A percentile compares a stretch with the other conserved stretches of the same genome.
Conservation (phyloP, 2,888 invertebrate species). For the Augiades crinisus region DNA sequence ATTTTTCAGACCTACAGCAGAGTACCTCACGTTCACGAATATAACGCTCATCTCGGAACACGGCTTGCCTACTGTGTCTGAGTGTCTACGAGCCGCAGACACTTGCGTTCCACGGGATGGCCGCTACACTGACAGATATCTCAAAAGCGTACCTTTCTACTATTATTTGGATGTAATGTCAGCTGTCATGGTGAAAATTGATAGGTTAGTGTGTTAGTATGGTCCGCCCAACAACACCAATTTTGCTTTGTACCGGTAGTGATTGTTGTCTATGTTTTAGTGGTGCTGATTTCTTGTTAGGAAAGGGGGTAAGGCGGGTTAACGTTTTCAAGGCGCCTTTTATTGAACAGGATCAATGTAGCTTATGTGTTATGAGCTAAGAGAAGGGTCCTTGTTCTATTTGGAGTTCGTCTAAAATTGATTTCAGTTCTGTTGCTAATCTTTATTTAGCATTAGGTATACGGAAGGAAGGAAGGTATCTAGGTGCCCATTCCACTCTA, state of each 20-base stretch:
- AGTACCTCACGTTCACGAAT: slow-evolving; percentile 84
- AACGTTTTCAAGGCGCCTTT: too few relatives aligned
- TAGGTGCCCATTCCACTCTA: too few relatives aligned
- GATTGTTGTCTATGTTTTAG: not conserved
- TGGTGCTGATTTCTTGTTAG: too few relatives aligned
- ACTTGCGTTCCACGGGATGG: slow-evolving; percentile 78
- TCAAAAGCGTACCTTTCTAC: slow-evolving; percentile 81
- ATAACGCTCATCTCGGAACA: slow-evolving; percentile 85
- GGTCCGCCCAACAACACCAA: too few relatives aligned
- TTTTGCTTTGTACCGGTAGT: not conserved
- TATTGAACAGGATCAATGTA: too few relatives aligned
- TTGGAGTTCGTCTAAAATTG: too few relatives aligned
- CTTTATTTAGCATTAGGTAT: too few relatives aligned
- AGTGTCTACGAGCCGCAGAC: slow-evolving; percentile 62
- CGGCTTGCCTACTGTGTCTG: slow-evolving; percentile 77
- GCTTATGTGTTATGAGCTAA: too few relatives aligned
- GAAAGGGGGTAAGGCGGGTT: too few relatives aligned
- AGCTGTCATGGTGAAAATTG: slow-evolving; percentile 79
- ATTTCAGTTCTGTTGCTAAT: too few relatives aligned
- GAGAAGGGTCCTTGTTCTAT: too few relatives aligned
- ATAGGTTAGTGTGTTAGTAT: slow-evolving; percentile 63
- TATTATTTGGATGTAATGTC: slow-evolving; percentile 85
- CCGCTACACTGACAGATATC: slow-evolving; percentile 75
- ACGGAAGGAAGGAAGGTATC: too few relatives aligned
- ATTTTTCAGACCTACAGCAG: slow-evolving; percentile 53